Evolutionary conservation across 2,113 vertebrate species (phyloP).

Genomic region (Cisticola juncidis): DNA sequence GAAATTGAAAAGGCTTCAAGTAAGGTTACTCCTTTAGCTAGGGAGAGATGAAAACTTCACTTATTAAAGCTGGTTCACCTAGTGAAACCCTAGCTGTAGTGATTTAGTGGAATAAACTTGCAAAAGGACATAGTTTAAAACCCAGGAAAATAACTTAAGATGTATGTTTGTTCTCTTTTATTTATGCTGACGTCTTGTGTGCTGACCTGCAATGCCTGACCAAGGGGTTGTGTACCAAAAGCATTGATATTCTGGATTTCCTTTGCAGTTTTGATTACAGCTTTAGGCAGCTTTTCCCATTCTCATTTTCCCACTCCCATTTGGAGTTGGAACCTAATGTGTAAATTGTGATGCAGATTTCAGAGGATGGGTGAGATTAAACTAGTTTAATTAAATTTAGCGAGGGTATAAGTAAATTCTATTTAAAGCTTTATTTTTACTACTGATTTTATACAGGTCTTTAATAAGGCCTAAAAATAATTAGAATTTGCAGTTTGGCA

Average conservation of each 20-base stretch:
- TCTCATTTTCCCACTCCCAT: background rate
- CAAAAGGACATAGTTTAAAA: conserved; percentile 45
- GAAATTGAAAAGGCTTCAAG: conserved; percentile 50
- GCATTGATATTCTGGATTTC: background rate
- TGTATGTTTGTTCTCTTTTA: conserved; percentile 33
- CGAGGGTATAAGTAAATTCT: background rate
- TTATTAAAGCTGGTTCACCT: conserved; percentile 58
- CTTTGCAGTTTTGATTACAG: background rate
- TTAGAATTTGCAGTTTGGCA: background rate
- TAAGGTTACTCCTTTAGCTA: conserved; percentile 49
- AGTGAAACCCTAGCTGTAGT: conserved; percentile 3
- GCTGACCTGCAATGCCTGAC: conserved; percentile 29
- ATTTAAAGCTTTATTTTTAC: background rate
- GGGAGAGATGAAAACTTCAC: conserved; percentile 58
- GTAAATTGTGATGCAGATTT: conserved; percentile 34
- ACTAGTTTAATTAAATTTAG: background rate
- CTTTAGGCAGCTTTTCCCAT: conserved; percentile 31
- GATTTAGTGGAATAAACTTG: conserved; percentile 51
- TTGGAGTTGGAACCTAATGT: background rate
- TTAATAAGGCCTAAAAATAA: background rate
- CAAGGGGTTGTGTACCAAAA: background rate
- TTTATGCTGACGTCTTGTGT: conserved; percentile 30
- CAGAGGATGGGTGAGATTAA: background rate
- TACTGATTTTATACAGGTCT: background rate
- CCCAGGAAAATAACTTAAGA: conserved; percentile 48